Base-by-base conservation (phyloP, 2,113 vertebrate species). In the Apteryx owenii region DNA sequence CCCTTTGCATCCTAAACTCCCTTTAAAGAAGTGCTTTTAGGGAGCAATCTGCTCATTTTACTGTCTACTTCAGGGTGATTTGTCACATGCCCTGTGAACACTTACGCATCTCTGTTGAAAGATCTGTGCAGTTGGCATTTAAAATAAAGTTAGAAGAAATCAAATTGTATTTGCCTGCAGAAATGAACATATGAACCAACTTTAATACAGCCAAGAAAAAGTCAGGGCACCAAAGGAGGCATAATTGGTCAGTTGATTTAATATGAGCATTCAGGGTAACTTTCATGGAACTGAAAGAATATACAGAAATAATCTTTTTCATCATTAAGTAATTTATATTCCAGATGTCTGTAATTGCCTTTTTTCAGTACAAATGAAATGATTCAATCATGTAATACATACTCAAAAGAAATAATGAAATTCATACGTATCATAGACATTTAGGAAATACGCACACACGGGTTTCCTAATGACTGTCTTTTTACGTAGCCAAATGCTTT, bases 31-130 rank as follows among this genome's bases (percentile, higher is more conserved):
- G 6, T 9, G 20, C 4, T 10, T 9, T 20, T 13, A 31, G 28
- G 40, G 4, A 53, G 25, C 46, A 3, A 62, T 12, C 50, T 15
- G 19, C n/a, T 70, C 28, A 33, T 40, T 53, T 33, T 44, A 6
- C 3, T 0, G 0, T 0, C 0, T 5, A 5, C 53, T 65, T 69
- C 33, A 29, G 13, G 9, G 56, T 58, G 25, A 76, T 68, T 46
- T 81, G 13, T 33, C 12, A 0, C 1, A 25, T 1, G 3, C 11
- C 10, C 0, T 5, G 58, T 0, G 0, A 81, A 78, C 7, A 51
- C 4, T 6, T 2, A 29, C 5, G 11, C n/a, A 69, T 11, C 64
- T 42, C 64, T 68, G 9, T 46, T 54, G 54, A 46, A 23, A 68
- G 46, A 75, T n/a, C 16, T 8, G 4, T 10, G 21, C 28, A 68